A percentile compares a stretch with the other conserved stretches of the same genome.
phyloP scores from a whole-genome alignment of 2,888 invertebrate species.

The Drosophila paranaensis region DNA sequence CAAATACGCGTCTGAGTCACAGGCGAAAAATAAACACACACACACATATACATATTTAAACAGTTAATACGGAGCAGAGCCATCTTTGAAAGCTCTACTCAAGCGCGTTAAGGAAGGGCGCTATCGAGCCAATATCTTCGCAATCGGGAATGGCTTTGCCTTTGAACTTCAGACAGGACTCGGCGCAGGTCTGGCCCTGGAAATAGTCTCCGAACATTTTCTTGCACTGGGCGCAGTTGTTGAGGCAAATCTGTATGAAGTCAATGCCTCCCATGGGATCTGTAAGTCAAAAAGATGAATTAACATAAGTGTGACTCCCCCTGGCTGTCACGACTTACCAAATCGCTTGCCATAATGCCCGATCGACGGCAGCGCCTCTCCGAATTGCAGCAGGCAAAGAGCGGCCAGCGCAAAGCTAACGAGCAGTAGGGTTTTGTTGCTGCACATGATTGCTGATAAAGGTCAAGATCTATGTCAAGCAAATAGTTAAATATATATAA shows the following conservation, averaged over 20 bases:
- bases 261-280: conserved; percentile 85
- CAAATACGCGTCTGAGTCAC: conserved; percentile 59
- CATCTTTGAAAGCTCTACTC: conserved; percentile 81
- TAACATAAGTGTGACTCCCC: not conserved
- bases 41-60: conserved; percentile 17
- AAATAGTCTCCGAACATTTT: conserved; percentile 95
- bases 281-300: conserved; percentile 19
- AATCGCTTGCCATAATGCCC: conserved; percentile 83
- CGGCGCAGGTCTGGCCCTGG: conserved; percentile 93
- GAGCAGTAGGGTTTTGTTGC: conserved; percentile 58
- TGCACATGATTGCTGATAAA: conserved; percentile 47
- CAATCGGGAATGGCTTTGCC: conserved; percentile 94
- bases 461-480: conserved; percentile 16
- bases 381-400: conserved; percentile 60
- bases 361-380: conserved; percentile 79
- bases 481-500: conserved; percentile 16
- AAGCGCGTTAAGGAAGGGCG: conserved; percentile 90
- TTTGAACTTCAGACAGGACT: conserved; percentile 92
- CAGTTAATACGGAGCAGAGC: conserved; percentile 15
- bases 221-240: conserved; percentile 95
- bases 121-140: conserved; percentile 92
- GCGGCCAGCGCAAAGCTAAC: conserved; percentile 61
- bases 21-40: conserved; percentile 46
- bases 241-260: conserved; percentile 89
- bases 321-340: conserved; percentile 67